phyloP scores from a whole-genome alignment of 1,140 invertebrate species.

The Apis florea region DNA sequence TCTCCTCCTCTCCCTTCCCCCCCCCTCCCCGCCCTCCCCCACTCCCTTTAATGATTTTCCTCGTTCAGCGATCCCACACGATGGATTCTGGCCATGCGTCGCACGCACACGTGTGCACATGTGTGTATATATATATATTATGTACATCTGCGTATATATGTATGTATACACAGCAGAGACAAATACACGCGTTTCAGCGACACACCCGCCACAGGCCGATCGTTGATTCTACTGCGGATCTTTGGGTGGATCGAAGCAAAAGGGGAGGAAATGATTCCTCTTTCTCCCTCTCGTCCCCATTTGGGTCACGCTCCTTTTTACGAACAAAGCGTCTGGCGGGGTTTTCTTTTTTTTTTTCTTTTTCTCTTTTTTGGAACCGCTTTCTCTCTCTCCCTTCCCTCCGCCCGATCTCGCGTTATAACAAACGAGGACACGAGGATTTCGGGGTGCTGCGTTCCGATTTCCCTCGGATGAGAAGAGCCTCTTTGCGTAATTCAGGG shows the following conservation, averaged over 20 bases:
- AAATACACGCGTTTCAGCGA: slow-evolving; percentile 2
- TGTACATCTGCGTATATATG: not conserved
- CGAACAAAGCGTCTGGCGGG: slow-evolving; percentile 14
- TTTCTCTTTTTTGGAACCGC: not conserved
- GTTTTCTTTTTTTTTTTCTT: not conserved
- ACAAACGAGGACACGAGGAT: not conserved
- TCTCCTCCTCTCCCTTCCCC: not conserved
- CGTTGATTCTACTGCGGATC: slow-evolving; percentile 45
- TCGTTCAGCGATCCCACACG: not conserved
- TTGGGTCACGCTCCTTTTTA: slow-evolving; percentile 27
- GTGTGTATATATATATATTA: not conserved
- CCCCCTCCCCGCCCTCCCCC: too few relatives aligned
- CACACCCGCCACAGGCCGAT: slow-evolving; percentile 44
- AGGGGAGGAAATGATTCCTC: slow-evolving; percentile 23
- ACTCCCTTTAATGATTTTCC: slow-evolving; percentile 31
- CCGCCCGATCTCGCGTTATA: not conserved
- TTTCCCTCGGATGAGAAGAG: not conserved
- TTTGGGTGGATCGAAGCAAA: slow-evolving; percentile 34
- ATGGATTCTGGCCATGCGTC: slow-evolving; percentile 41
- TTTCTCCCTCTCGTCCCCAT: slow-evolving; percentile 8
- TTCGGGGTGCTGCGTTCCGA: too few relatives aligned
- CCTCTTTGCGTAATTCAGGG: not conserved
- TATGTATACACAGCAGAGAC: not conserved
- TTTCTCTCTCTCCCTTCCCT: not conserved
- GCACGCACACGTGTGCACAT: not conserved